Evolutionary conservation across 2,113 vertebrate species (phyloP).

Genomic region (Melanostigma gelatinosum): DNA sequence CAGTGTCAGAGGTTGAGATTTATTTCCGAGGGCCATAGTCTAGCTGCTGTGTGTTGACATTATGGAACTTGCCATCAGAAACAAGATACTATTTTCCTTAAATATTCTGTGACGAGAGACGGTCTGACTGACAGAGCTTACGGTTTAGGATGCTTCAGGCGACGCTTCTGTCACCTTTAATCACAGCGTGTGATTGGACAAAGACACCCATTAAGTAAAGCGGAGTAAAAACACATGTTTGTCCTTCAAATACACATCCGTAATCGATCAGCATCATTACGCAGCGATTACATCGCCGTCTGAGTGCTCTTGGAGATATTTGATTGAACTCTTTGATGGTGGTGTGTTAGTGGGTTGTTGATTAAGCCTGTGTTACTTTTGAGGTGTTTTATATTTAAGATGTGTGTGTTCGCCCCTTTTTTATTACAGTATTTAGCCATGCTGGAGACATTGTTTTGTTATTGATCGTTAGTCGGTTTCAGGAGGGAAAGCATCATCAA

Average conservation of each 20-base stretch:
- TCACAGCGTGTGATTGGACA: conserved; percentile 66
- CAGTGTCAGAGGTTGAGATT: neutral
- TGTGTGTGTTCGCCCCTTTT: conserved; percentile 34
- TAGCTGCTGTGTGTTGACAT: neutral
- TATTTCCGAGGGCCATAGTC: neutral
- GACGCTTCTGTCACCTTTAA: conserved; percentile 63
- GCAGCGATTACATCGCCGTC: conserved; percentile 68
- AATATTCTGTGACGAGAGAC: conserved; percentile 9
- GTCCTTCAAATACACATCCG: conserved; percentile 71
- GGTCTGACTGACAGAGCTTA: conserved; percentile 25
- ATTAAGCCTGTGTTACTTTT: conserved; percentile 57
- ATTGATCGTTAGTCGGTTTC: conserved; percentile 69
- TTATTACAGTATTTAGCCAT: conserved; percentile 54
- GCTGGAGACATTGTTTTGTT: conserved; percentile 58
- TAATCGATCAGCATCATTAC: conserved; percentile 75
- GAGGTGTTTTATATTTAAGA: conserved; percentile 47
- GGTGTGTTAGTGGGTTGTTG: conserved; percentile 37
- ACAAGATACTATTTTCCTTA: neutral
- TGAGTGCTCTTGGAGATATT: conserved; percentile 73
- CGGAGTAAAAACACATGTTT: conserved; percentile 74
- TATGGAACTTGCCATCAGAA: neutral
- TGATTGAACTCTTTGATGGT: conserved; percentile 57
- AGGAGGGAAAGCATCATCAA: conserved; percentile 54
- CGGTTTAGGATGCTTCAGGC: conserved; percentile 31
- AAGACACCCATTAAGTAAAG: conserved; percentile 72